phyloP scores from a whole-genome alignment of 53 echinoderm and acorn worm species.

The Zoroaster sp. region DNA sequence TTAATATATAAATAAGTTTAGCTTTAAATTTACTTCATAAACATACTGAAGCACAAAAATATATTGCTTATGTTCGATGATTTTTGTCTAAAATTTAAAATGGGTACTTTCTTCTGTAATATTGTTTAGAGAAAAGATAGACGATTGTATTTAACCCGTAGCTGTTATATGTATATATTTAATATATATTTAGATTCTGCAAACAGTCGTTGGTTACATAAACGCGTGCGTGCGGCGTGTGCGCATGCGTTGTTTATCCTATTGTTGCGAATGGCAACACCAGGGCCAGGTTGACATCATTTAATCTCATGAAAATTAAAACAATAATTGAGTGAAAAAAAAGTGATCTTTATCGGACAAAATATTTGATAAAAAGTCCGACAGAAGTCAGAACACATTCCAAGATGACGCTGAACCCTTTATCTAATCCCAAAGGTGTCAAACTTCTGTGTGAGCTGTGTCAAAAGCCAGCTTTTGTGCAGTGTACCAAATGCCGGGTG shows the following conservation, averaged over 20 bases:
- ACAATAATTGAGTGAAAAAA: neutral
- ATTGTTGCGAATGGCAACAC: constrained; percentile 51
- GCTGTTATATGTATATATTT: neutral
- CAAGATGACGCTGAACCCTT: constrained; percentile 87
- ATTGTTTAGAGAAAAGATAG: neutral
- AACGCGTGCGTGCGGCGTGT: neutral
- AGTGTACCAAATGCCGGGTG: constrained; percentile 92
- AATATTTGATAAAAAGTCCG: neutral
- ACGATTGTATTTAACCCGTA: neutral
- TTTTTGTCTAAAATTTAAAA: neutral
- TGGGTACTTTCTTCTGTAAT: neutral
- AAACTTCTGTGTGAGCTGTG: constrained; percentile 95
- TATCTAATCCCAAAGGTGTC: constrained; percentile 95
- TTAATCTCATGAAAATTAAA: too few relatives aligned
- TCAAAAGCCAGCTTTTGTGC: constrained; percentile 94
- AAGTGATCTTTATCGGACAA: neutral
- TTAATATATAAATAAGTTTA: neutral
- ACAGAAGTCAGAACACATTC: neutral
- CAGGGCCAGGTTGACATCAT: too few relatives aligned
- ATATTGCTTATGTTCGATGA: neutral
- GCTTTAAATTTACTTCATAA: neutral
- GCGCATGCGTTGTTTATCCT: constrained; percentile 50
- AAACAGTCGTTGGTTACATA: constrained; percentile 6
- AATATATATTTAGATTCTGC: too few relatives aligned
- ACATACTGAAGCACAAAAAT: neutral